Percentiles rank a stretch among this genome's conserved stretches.
Conservation (phyloP, 1,140 invertebrate species). For the Drosophila auraria region DNA sequence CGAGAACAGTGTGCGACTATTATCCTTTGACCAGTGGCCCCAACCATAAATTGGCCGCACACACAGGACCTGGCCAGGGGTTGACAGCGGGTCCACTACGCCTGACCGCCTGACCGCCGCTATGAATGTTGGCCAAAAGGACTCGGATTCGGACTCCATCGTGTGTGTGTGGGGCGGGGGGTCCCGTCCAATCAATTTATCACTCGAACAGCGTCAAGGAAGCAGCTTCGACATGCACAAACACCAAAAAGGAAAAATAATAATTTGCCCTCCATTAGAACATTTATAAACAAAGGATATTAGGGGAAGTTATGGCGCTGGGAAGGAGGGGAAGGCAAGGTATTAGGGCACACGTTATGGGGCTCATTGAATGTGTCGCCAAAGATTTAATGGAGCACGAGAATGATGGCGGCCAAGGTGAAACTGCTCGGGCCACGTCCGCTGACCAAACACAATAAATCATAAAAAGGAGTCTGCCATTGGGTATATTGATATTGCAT, state of each 20-base stretch:
- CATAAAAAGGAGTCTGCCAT: constrained; percentile 63
- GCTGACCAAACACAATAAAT: constrained; percentile 73
- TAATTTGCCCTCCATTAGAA: constrained; percentile 79
- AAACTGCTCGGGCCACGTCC: constrained; percentile 57
- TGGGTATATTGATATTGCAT: constrained; percentile 78
- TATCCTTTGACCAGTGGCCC: constrained; percentile 82
- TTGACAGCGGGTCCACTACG: constrained; percentile 68
- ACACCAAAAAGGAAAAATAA: constrained; percentile 58
- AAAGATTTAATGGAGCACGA: constrained; percentile 82
- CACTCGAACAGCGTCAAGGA: constrained; percentile 73
- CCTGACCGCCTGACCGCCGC: constrained; percentile 62
- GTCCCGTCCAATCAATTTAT: constrained; percentile 75
- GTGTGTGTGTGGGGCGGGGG: constrained; percentile 4
- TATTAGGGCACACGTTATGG: constrained; percentile 79
- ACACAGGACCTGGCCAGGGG: constrained; percentile 67
- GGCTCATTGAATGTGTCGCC: constrained; percentile 81
- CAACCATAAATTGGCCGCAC: constrained; percentile 83
- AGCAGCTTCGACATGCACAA: constrained; percentile 56
- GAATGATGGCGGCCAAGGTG: constrained; percentile 68
- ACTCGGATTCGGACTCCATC: constrained; percentile 19
- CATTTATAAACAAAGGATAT: constrained; percentile 84
- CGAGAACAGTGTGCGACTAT: constrained; percentile 65
- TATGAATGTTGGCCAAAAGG: constrained; percentile 52
- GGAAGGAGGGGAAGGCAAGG: constrained; percentile 25
- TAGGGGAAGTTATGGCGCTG: constrained; percentile 35